Conservation (phyloP, 2,888 invertebrate species). For the Rhagophthalmus giganteus region DNA sequence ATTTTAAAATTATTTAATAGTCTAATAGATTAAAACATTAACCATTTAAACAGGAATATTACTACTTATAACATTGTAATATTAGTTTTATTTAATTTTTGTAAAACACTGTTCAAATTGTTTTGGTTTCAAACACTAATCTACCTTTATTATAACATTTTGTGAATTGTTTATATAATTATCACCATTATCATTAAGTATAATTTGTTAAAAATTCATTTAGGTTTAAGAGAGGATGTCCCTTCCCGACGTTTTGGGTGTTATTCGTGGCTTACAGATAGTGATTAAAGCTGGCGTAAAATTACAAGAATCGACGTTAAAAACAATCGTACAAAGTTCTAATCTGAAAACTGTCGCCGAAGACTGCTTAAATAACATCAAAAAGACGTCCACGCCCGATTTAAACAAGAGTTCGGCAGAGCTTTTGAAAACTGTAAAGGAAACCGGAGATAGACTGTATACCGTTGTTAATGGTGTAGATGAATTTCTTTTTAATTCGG, state of each 20-base stretch:
- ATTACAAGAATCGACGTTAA: constrained; percentile 65
- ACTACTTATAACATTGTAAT: too few relatives aligned
- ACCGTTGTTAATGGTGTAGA: constrained; percentile 73
- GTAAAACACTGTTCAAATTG: too few relatives aligned
- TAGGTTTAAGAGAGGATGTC: too few relatives aligned
- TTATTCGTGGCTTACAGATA: constrained; percentile 70
- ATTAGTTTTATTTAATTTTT: too few relatives aligned
- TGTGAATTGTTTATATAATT: too few relatives aligned
- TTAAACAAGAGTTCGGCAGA: constrained; percentile 6
- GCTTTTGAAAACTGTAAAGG: constrained; percentile 57
- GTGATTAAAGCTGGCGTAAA: constrained; percentile 69
- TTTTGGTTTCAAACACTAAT: too few relatives aligned
- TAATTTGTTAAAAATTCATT: too few relatives aligned
- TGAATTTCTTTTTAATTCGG: constrained; percentile 56
- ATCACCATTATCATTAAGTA: too few relatives aligned
- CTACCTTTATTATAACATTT: too few relatives aligned
- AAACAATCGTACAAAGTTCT: constrained; percentile 69
- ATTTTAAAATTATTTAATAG: too few relatives aligned
- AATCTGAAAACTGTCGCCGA: constrained; percentile 60
- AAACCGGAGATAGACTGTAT: constrained; percentile 64
- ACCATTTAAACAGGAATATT: too few relatives aligned
- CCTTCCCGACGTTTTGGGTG: constrained; percentile 68
- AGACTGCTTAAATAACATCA: constrained; percentile 31
- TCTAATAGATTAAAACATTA: too few relatives aligned
- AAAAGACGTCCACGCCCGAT: constrained; percentile 21